phyloP scores from a whole-genome alignment of 2,797 vertebrate species.

The Malacoraja senta region DNA sequence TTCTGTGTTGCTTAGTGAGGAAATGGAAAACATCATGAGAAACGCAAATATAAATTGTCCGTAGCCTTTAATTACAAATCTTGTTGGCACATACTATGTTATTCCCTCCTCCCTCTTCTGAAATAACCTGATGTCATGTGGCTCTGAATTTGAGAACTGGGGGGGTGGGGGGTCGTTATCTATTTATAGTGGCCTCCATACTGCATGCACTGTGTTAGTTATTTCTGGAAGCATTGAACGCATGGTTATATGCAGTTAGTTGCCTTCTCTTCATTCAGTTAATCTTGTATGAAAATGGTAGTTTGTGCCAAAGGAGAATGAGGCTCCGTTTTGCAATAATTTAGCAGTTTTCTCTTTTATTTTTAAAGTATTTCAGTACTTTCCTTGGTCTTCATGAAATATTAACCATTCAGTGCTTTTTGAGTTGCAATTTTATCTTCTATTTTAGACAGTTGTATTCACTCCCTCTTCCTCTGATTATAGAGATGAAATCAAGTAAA shows the following conservation, averaged over 20 bases:
- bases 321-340: neutral
- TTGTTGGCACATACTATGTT: neutral
- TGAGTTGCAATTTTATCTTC: neutral
- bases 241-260: neutral
- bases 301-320: neutral
- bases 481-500: neutral
- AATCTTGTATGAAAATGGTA: too few relatives aligned
- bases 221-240: neutral
- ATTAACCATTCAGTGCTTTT: neutral
- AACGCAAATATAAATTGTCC: neutral
- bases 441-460: neutral
- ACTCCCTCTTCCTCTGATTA: neutral
- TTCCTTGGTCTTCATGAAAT: neutral
- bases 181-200: neutral
- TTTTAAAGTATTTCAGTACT: neutral
- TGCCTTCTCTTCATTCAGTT: neutral
- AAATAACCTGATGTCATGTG: neutral
- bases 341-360: neutral
- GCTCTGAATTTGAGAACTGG: neutral
- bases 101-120: neutral
- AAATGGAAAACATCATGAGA: neutral
- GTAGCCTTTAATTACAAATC: neutral
- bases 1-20: slow-evolving; percentile 5
- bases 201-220: neutral
- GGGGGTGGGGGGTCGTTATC: too few relatives aligned